Evolutionary conservation across 2,113 vertebrate species (phyloP).

Genomic region (Chitala chitala): DNA sequence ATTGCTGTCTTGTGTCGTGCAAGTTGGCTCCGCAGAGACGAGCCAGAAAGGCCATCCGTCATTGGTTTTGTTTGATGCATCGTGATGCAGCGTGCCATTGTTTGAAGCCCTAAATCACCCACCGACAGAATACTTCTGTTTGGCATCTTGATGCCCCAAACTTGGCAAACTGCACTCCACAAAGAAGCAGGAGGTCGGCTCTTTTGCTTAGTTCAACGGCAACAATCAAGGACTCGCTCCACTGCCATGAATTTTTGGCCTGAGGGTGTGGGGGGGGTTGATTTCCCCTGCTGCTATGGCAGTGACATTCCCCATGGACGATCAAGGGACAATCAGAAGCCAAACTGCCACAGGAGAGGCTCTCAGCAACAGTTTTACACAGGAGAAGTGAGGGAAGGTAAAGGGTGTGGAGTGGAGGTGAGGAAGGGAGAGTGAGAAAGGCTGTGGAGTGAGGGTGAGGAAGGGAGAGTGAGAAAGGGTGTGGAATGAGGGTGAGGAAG

Average conservation of each 20-base stretch:
- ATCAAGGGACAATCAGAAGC: neutral
- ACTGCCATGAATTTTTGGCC: neutral
- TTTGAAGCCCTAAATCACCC: constrained; percentile 4
- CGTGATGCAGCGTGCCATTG: neutral
- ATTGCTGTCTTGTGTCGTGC: too few relatives aligned
- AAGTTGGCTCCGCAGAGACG: neutral
- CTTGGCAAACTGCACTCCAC: neutral
- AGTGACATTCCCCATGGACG: neutral
- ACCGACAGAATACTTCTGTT: constrained; percentile 3
- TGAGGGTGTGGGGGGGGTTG: neutral
- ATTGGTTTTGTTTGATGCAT: neutral
- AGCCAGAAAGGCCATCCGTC: neutral
- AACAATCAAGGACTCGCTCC: neutral
- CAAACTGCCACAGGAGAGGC: neutral
- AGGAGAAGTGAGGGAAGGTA: too few relatives aligned
- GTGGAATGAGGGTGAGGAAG: too few relatives aligned
- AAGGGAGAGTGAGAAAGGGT: too few relatives aligned
- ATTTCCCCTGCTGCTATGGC: neutral
- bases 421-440: too few relatives aligned
- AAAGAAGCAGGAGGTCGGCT: neutral
- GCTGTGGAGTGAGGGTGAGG: too few relatives aligned
- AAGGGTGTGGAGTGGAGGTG: too few relatives aligned
- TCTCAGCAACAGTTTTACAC: neutral
- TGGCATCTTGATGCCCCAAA: neutral
- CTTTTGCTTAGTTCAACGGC: neutral